Percentiles rank a stretch among this genome's conserved stretches.
These are phyloP conservation scores for Hippasteria phrygiana DNA, from an alignment of 53 echinoderm and acorn worm genomes.

Conservation along the genomic window DNA sequence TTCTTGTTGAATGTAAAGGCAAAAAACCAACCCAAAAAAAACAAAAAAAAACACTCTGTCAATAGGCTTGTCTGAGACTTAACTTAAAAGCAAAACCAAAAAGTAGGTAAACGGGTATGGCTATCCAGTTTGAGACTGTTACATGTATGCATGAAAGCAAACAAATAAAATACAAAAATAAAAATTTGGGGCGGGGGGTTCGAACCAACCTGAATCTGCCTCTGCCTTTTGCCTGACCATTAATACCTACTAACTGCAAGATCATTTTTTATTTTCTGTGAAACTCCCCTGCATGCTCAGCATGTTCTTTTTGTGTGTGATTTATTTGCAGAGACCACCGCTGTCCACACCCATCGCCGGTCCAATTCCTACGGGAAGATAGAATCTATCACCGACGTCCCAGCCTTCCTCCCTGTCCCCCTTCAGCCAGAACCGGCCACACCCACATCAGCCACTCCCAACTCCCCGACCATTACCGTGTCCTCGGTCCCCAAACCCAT, in stretches of 20 bases:
- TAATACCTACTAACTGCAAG: slow-evolving; percentile 12
- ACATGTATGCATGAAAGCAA: too few relatives aligned
- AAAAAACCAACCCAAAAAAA: too few relatives aligned
- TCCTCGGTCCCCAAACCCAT: slow-evolving; percentile 15
- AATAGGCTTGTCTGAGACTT: too few relatives aligned
- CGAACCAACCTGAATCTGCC: too few relatives aligned
- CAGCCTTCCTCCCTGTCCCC: background rate
- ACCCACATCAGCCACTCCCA: slow-evolving; percentile 19
- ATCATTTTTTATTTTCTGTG: background rate
- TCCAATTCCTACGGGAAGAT: slow-evolving; percentile 85
- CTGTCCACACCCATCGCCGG: slow-evolving; percentile 77
- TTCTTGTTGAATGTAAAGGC: too few relatives aligned
- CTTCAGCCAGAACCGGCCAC: slow-evolving; percentile 26
- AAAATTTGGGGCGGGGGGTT: too few relatives aligned
- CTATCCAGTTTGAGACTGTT: too few relatives aligned
- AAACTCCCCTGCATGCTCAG: slow-evolving; percentile 8
- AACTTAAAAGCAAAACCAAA: too few relatives aligned
- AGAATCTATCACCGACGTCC: slow-evolving; percentile 38
- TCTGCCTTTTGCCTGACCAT: background rate
- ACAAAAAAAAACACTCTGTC: too few relatives aligned
- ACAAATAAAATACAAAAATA: too few relatives aligned
- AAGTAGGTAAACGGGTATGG: too few relatives aligned
- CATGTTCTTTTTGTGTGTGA: slow-evolving; percentile 54
- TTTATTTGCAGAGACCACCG: slow-evolving; percentile 57
- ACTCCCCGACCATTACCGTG: slow-evolving; percentile 33